These are phyloP conservation scores for Drosophila hamatofila DNA, from an alignment of 2,888 invertebrate species.

Conservation along the genomic window DNA sequence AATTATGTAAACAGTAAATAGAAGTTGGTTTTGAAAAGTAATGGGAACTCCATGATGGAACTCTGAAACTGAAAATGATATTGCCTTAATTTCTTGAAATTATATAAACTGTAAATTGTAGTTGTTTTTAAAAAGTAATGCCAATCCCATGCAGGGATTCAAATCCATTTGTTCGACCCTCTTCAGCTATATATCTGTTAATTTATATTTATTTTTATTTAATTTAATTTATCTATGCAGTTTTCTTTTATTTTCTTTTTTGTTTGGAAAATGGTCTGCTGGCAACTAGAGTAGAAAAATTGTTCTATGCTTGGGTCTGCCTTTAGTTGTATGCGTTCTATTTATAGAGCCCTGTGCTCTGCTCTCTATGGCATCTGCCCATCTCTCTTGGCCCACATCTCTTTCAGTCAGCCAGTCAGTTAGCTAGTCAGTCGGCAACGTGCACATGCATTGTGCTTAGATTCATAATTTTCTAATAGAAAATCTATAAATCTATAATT, in stretches of 20 bases:
- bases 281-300: background rate
- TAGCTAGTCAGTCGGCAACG: slow-evolving; percentile 40
- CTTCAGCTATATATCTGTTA: background rate
- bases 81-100: too few relatives aligned
- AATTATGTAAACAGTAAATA: background rate
- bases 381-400: slow-evolving; percentile 54
- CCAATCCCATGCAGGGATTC: background rate
- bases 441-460: slow-evolving; percentile 46
- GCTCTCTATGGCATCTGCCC: slow-evolving; percentile 23
- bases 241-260: background rate
- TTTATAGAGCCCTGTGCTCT: slow-evolving; percentile 58
- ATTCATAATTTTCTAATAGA: slow-evolving; percentile 30
- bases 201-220: background rate
- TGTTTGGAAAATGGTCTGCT: slow-evolving; percentile 9
- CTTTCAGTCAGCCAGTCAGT: slow-evolving; percentile 18
- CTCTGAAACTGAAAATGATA: too few relatives aligned
- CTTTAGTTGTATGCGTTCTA: slow-evolving; percentile 50
- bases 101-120: background rate
- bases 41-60: too few relatives aligned
- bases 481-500: slow-evolving; percentile 48
- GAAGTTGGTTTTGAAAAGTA: background rate
- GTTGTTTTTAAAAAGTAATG: background rate
- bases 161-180: background rate
- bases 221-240: background rate
- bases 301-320: slow-evolving; percentile 56